Conservation (phyloP, 2,888 invertebrate species). For the Hipparchia semele region DNA sequence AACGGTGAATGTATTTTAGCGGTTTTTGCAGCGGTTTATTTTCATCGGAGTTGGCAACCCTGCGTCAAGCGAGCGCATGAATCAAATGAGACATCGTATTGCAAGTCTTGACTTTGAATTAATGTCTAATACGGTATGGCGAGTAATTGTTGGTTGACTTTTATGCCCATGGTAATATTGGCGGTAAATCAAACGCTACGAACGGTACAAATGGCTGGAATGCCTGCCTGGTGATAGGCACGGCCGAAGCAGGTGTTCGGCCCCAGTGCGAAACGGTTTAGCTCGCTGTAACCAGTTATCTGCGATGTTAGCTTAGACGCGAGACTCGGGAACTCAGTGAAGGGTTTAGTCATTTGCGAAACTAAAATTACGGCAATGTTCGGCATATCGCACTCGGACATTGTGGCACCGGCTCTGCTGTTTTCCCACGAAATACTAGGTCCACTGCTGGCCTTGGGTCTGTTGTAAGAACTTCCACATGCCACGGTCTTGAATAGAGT, state of each 20-base stretch:
- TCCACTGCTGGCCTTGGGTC: too few relatives aligned
- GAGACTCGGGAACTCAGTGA: neutral
- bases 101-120: constrained; percentile 48
- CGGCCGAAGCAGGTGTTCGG: constrained; percentile 17
- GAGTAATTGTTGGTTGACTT: constrained; percentile 69
- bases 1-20: too few relatives aligned
- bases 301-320: neutral
- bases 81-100: constrained; percentile 60
- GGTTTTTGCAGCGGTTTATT: neutral
- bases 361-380: neutral
- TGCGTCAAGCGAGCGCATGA: constrained; percentile 55
- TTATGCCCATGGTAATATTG: constrained; percentile 58
- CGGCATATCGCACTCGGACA: too few relatives aligned
- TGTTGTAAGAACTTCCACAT: too few relatives aligned
- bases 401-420: too few relatives aligned
- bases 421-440: too few relatives aligned
- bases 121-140: constrained; percentile 68
- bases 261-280: constrained; percentile 6
- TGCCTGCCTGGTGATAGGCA: constrained; percentile 12
- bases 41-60: constrained; percentile 12
- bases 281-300: constrained; percentile 7
- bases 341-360: neutral
- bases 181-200: constrained; percentile 64
- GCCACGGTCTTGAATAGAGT: too few relatives aligned
- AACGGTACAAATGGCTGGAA: constrained; percentile 57